Evolutionary conservation across 2,888 invertebrate species (phyloP).

Genomic region (Diaprepes abbreviatus): DNA sequence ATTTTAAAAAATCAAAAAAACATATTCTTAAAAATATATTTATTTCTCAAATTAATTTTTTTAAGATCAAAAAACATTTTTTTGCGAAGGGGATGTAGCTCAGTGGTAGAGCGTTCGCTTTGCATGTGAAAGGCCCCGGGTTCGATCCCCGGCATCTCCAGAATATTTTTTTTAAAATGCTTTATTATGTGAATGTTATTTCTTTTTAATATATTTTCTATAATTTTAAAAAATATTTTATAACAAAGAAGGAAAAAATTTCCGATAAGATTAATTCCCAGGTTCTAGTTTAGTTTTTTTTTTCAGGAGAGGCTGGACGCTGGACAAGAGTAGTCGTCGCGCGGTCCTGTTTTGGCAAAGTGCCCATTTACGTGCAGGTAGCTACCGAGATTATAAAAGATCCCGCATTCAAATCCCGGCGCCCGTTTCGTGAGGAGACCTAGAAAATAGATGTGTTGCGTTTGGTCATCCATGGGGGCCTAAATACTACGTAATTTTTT

Average conservation of each 20-base stretch:
- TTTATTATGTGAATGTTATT: too few species aligned
- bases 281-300: slow-evolving; percentile 13
- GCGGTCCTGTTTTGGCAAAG: slow-evolving; percentile 59
- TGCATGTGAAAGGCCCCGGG: slow-evolving; percentile 99
- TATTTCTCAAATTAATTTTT: too few species aligned
- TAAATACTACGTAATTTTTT: slow-evolving; percentile 57
- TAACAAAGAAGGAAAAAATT: too few species aligned
- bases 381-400: slow-evolving; percentile 74
- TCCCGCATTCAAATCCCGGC: slow-evolving; percentile 68
- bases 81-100: slow-evolving; percentile 85
- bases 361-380: slow-evolving; percentile 68
- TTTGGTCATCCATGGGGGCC: slow-evolving; percentile 63
- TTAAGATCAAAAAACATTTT: too few species aligned
- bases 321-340: slow-evolving; percentile 27
- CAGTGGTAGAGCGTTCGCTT: slow-evolving; percentile 99
- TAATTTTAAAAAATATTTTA: too few species aligned
- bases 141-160: slow-evolving; percentile 82
- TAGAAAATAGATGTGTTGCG: slow-evolving; percentile 39
- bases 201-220: too few species aligned
- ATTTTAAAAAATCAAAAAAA: slow-evolving; percentile 4
- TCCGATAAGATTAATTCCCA: background rate
- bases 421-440: slow-evolving; percentile 73
- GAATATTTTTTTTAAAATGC: slow-evolving; percentile 49
- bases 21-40: too few species aligned
- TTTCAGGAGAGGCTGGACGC: slow-evolving; percentile 14